Evolutionary conservation across 2,113 vertebrate species (phyloP).

Genomic region (Pogona vitticeps): DNA sequence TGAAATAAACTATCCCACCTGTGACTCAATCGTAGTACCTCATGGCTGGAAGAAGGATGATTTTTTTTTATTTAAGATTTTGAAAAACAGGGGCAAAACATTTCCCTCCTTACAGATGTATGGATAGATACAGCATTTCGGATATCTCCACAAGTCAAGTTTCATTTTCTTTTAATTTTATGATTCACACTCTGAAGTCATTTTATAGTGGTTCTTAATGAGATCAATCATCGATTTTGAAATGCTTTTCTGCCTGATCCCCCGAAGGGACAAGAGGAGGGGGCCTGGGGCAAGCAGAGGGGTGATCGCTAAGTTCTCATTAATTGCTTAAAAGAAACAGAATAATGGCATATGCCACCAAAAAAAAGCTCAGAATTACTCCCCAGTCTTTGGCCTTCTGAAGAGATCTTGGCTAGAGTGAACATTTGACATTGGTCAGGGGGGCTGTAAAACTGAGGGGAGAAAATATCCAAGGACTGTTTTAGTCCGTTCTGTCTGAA

Average conservation of each 20-base stretch:
- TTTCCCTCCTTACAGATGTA: neutral
- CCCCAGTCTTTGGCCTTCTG: neutral
- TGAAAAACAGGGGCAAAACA: conserved; percentile 41
- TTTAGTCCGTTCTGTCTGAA: conserved; percentile 50
- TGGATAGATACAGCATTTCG: neutral
- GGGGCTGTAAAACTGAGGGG: conserved; percentile 40
- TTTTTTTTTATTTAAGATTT: conserved; percentile 54
- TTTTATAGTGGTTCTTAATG: conserved; percentile 72
- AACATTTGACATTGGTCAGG: conserved; percentile 57
- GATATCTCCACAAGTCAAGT: conserved; percentile 18
- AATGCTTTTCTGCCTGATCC: conserved; percentile 55
- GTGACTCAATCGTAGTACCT: conserved; percentile 14
- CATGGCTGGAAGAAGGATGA: neutral
- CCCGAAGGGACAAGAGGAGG: conserved; percentile 15
- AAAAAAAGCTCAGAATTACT: conserved; percentile 51
- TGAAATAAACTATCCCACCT: conserved; percentile 45
- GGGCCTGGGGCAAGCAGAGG: conserved; percentile 19
- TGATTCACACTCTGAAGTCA: conserved; percentile 63
- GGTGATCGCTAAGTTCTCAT: conserved; percentile 63
- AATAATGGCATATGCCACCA: conserved; percentile 41
- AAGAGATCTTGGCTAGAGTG: conserved; percentile 49
- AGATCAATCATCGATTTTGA: conserved; percentile 76
- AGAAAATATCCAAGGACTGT: conserved; percentile 22
- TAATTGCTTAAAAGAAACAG: conserved; percentile 72
- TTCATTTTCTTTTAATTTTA: conserved; percentile 61